phyloP scores from a whole-genome alignment of 2,113 vertebrate genomes.

The Puffinus mauretanicus region DNA sequence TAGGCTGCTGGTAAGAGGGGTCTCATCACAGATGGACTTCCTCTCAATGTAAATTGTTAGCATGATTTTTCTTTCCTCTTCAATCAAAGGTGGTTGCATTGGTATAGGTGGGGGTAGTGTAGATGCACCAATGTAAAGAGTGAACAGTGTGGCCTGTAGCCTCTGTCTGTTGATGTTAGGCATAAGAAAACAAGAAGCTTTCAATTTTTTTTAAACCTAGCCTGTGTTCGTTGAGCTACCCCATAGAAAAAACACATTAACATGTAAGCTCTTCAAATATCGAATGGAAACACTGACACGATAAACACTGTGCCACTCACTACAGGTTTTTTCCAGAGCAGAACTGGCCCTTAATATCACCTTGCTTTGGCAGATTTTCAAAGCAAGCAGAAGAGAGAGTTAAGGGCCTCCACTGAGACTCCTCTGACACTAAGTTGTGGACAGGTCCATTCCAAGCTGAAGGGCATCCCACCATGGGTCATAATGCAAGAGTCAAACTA shows the following conservation, averaged over 20 bases:
- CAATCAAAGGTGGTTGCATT: background rate
- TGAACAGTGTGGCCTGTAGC: background rate
- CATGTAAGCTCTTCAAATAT: slow-evolving; percentile 3
- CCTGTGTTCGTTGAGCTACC: background rate
- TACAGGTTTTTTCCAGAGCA: slow-evolving; percentile 2
- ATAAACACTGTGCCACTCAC: background rate
- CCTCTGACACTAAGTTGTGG: background rate
- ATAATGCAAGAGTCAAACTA: background rate
- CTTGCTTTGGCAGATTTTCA: slow-evolving; percentile 12
- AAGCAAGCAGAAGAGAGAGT: background rate
- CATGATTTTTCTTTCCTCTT: background rate
- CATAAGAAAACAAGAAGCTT: background rate
- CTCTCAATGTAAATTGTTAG: background rate
- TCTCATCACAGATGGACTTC: background rate
- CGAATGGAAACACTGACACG: slow-evolving; percentile 3
- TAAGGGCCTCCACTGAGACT: background rate
- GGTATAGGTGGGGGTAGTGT: background rate
- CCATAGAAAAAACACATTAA: background rate
- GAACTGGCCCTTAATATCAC: background rate
- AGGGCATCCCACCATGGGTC: background rate
- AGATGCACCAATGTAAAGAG: background rate
- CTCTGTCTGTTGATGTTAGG: background rate
- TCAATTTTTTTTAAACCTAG: background rate
- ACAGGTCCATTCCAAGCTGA: background rate
- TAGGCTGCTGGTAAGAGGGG: background rate